Conservation (phyloP, 2,888 invertebrate species). For the Dolichomitus sp. region DNA sequence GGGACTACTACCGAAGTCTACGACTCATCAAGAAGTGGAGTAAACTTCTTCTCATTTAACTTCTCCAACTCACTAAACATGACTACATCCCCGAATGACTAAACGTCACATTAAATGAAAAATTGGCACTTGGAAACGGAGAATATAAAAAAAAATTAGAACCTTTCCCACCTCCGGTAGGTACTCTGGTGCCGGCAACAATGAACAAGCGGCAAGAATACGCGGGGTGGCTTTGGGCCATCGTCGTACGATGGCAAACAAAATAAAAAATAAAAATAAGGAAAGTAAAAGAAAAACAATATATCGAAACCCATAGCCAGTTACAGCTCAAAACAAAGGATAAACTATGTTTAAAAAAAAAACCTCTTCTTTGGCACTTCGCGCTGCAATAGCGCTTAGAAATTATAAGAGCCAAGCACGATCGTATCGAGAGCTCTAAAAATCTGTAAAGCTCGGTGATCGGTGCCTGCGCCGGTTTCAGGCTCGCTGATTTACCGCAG, state of each 20-base stretch:
- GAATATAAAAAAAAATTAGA: conserved; percentile 4
- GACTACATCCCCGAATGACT: conserved; percentile 6
- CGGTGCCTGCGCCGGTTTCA: conserved; percentile 34
- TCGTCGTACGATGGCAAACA: conserved; percentile 24
- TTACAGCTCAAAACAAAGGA: background rate
- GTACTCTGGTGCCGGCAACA: conserved; percentile 48
- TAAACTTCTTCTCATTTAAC: background rate
- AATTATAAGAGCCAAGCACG: conserved; percentile 5
- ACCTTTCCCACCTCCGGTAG: conserved; percentile 28
- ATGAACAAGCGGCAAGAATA: conserved; percentile 58
- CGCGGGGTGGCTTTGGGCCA: conserved; percentile 20
- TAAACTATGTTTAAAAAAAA: conserved; percentile 42
- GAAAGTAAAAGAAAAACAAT: conserved; percentile 13
- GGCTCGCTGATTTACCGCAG: conserved; percentile 76
- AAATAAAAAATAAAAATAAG: conserved; percentile 7
- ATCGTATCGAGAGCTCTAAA: conserved; percentile 16
- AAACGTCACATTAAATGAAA: background rate
- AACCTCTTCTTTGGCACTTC: conserved; percentile 69
- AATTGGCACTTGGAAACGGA: conserved; percentile 20
- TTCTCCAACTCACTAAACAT: background rate
- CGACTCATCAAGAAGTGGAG: background rate
- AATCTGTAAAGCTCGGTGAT: conserved; percentile 12
- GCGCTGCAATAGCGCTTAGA: background rate
- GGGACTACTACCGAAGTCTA: conserved; percentile 13
- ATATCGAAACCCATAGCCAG: background rate